A percentile compares a stretch with the other conserved stretches of the same genome.
These are phyloP conservation scores for Syngnathus typhle DNA, from an alignment of 2,113 vertebrate species.

Conservation along the genomic window DNA sequence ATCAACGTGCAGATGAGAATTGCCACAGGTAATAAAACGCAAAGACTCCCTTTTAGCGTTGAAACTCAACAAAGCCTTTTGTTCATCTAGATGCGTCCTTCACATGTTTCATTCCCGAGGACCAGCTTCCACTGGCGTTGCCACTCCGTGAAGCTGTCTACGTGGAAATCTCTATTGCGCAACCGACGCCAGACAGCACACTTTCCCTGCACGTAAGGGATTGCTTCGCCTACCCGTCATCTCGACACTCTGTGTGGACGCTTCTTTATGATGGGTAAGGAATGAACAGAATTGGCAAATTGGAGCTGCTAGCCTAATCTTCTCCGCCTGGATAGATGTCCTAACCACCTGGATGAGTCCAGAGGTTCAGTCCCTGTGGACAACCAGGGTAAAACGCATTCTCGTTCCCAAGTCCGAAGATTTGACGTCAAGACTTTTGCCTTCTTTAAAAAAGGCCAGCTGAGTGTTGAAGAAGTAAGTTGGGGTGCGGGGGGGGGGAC, in stretches of 20 bases:
- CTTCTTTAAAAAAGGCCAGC: conserved; percentile 52
- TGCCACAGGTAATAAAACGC: conserved; percentile 48
- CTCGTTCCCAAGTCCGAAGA: conserved; percentile 55
- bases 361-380: conserved; percentile 55
- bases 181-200: conserved; percentile 42
- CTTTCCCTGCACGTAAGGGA: conserved; percentile 59
- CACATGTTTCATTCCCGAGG: conserved; percentile 47
- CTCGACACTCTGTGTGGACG: conserved; percentile 62
- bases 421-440: conserved; percentile 66
- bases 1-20: conserved; percentile 62
- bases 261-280: conserved; percentile 64
- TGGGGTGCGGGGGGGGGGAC: no score
- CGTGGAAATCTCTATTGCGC: conserved; percentile 57
- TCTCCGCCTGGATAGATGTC: conserved; percentile 44
- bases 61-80: background rate
- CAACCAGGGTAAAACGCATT: conserved; percentile 22
- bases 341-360: conserved; percentile 59
- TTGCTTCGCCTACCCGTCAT: conserved; percentile 65
- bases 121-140: conserved; percentile 54
- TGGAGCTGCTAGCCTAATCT: background rate
- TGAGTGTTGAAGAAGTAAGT: conserved; percentile 54
- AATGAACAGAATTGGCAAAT: background rate
- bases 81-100: conserved; percentile 56
- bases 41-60: background rate
- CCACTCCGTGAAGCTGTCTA: conserved; percentile 43